Evolutionary conservation across 2,113 vertebrate genomes (phyloP).

Genomic region (Prinia subflava): DNA sequence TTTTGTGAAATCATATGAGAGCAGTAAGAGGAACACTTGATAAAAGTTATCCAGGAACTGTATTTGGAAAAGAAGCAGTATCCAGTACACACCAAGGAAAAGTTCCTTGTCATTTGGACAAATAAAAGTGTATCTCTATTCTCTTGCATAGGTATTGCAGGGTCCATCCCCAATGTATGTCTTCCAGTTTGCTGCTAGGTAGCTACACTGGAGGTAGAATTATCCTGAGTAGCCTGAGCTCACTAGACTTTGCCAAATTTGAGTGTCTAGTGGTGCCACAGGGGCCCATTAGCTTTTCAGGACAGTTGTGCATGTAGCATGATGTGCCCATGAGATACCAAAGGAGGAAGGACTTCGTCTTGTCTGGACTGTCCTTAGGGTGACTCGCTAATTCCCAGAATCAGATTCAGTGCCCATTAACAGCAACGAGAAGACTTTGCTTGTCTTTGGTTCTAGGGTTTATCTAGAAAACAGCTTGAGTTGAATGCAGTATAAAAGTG

Average conservation of each 20-base stretch:
- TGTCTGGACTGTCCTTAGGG: background rate
- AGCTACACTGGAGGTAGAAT: background rate
- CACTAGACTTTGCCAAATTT: rapidly evolving
- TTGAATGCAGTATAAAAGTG: background rate
- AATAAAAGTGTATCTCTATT: background rate
- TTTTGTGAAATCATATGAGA: background rate
- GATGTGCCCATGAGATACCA: background rate
- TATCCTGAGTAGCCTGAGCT: background rate
- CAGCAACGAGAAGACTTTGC: background rate
- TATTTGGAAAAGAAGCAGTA: background rate
- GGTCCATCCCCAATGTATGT: background rate
- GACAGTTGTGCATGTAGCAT: background rate
- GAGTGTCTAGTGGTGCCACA: background rate
- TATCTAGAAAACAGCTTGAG: background rate
- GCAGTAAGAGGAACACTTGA: background rate
- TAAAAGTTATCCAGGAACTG: background rate
- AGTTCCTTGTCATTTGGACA: background rate
- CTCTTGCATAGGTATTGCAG: background rate
- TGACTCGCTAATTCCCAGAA: background rate
- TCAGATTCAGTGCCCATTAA: background rate
- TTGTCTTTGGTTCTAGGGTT: background rate
- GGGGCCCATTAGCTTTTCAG: background rate
- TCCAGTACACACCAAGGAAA: background rate
- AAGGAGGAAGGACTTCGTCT: background rate
- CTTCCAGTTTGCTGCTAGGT: background rate